phyloP scores from a whole-genome alignment of 2,113 vertebrate genomes.

The Pomatorhinus ruficollis region DNA sequence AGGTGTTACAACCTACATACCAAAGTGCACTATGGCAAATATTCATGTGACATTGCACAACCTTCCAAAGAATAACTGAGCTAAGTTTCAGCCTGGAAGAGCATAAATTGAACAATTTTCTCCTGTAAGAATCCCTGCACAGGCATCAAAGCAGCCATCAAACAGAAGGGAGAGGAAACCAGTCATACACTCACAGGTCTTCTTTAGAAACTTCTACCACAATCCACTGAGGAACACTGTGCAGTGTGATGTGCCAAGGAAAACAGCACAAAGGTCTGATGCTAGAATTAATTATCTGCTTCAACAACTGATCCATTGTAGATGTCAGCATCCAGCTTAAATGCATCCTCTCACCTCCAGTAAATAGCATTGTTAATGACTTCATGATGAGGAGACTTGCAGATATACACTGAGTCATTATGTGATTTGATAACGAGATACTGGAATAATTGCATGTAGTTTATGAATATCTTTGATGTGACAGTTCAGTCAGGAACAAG shows the following conservation, averaged over 20 bases:
- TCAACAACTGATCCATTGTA: not conserved
- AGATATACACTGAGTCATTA: not conserved
- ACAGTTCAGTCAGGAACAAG: not conserved
- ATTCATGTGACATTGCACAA: accelerated
- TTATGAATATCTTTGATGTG: not conserved
- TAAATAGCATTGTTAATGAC: not conserved
- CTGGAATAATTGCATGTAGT: not conserved
- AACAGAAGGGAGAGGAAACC: not conserved
- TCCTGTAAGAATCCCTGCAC: not conserved
- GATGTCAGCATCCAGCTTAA: not conserved
- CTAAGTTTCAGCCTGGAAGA: not conserved
- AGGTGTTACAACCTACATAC: not conserved
- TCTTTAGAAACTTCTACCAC: not conserved
- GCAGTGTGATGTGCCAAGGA: not conserved
- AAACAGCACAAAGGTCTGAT: not conserved
- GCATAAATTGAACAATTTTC: not conserved
- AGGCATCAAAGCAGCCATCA: not conserved
- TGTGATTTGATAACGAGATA: not conserved
- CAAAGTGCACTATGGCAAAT: not conserved
- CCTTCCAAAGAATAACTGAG: not conserved
- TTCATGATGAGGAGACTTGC: not conserved
- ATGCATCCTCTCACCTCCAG: not conserved
- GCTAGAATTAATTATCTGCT: not conserved
- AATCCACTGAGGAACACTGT: not conserved
- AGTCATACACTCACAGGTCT: accelerated